Evolutionary conservation across 2,797 vertebrate genomes (phyloP).

Genomic region (Perodicticus potto): DNA sequence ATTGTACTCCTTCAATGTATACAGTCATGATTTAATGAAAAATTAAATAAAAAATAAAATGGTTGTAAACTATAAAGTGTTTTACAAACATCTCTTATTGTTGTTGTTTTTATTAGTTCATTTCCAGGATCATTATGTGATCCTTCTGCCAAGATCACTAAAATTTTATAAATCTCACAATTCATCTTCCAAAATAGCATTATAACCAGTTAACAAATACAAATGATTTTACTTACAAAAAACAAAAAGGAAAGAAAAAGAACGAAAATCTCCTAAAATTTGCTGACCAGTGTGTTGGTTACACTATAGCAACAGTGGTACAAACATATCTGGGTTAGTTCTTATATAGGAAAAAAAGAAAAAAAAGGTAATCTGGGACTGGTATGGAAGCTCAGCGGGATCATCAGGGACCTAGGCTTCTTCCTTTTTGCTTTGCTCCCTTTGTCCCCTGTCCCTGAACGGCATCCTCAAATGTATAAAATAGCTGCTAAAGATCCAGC

Average conservation of each 20-base stretch:
- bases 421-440: background rate
- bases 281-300: background rate
- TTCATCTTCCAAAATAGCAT: background rate
- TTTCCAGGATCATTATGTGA: background rate
- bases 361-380: background rate
- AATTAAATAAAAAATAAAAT: background rate
- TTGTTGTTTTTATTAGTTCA: background rate
- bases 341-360: background rate
- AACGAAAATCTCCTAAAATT: too few relatives aligned
- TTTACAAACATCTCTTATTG: background rate
- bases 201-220: background rate
- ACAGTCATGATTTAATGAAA: too few relatives aligned
- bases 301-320: background rate
- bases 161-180: background rate
- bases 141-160: background rate
- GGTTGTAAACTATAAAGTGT: background rate
- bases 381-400: background rate
- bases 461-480: background rate
- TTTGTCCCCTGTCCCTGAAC: background rate
- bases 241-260: too few relatives aligned
- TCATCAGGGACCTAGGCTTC: background rate
- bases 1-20: too few relatives aligned
- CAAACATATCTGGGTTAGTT: background rate
- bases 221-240: background rate
- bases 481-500: background rate